Conservation (phyloP, 2,888 invertebrate genomes). For the Ennomos erosarius region DNA sequence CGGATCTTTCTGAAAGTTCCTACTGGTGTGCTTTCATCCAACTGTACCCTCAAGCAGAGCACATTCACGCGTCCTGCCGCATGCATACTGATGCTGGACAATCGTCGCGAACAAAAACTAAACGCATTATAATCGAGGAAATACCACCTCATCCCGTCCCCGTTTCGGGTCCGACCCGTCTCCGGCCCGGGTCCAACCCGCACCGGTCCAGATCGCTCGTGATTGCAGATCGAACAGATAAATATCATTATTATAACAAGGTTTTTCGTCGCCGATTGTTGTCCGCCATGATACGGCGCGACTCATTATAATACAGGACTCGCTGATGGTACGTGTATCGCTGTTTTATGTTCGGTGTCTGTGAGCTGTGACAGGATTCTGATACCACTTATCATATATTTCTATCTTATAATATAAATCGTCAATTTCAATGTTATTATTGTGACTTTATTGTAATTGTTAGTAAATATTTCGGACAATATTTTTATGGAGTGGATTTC, state of each 20-base stretch:
- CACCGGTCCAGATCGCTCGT: conserved; percentile 42
- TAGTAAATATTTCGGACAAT: background rate
- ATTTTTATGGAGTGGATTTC: background rate
- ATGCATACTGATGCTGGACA: conserved; percentile 78
- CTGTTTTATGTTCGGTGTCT: conserved; percentile 12
- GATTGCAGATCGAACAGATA: conserved; percentile 37
- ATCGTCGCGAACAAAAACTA: conserved; percentile 73
- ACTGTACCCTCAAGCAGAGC: conserved; percentile 21
- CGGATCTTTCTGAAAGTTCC: background rate
- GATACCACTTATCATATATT: background rate
- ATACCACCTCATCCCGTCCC: conserved; percentile 45
- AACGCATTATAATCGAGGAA: conserved; percentile 76
- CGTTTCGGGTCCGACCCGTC: conserved; percentile 45
- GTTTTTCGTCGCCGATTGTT: conserved; percentile 29
- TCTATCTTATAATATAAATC: too few relatives aligned
- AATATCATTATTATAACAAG: conserved; percentile 41
- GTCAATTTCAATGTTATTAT: too few relatives aligned
- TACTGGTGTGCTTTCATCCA: background rate
- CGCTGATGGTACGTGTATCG: background rate
- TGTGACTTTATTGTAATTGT: too few relatives aligned
- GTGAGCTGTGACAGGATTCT: conserved; percentile 5
- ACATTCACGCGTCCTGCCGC: conserved; percentile 54
- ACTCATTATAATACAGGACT: conserved; percentile 18
- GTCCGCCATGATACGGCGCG: conserved; percentile 24
- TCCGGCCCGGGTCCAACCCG: conserved; percentile 48